Evolutionary conservation across 2,888 invertebrate genomes (phyloP), one percentile per base, ranked within the genome.

Genomic region (Lysandra bellargus): DNA sequence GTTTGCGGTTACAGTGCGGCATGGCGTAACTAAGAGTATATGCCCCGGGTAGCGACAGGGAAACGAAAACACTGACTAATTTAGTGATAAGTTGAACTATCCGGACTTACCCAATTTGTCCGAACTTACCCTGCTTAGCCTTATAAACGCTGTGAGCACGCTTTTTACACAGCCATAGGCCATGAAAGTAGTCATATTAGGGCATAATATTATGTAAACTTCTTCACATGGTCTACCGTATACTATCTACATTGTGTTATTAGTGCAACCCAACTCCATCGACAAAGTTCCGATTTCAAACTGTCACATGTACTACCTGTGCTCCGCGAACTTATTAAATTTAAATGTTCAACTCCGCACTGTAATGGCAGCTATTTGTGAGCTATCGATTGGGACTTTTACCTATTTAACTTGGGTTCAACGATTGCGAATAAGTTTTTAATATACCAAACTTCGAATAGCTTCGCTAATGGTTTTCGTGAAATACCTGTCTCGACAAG

Each of bases 251-350:
- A 57, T 4, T 57, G 57, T 57, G 57, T 17, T 57, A 57, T 57
- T 57, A 57, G 57, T 61, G 61, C 61, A 61, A 61, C 61, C 5
- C 61, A 61, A 61, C 61, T 69, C 75, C 81, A 73, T 80, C 78
- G 80, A 82, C 83, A 83, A 88, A 90, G 88, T 90, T 89, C 86
- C 88, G 89, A 90, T 90, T 90, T 87, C 85, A 85, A 88, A 89
- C 88, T 88, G 87, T 87, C 89, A 87, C 85, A 83, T 23, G 64
- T 64, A 12, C 60, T 60, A 83, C 82, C 82, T 82, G 82, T 79
- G 79, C 79, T 79, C 78, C 81, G 80, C 81, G 73, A 82, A 82
- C 78, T 81, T 83, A 80, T 80, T 81, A 83, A 83, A 82, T 81
- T 82, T 80, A 82, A 82, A 76, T 80, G 81, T 81, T 82, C 81